Conservation (phyloP, 2,888 invertebrate genomes). For the Rhogogaster chlorosoma region DNA sequence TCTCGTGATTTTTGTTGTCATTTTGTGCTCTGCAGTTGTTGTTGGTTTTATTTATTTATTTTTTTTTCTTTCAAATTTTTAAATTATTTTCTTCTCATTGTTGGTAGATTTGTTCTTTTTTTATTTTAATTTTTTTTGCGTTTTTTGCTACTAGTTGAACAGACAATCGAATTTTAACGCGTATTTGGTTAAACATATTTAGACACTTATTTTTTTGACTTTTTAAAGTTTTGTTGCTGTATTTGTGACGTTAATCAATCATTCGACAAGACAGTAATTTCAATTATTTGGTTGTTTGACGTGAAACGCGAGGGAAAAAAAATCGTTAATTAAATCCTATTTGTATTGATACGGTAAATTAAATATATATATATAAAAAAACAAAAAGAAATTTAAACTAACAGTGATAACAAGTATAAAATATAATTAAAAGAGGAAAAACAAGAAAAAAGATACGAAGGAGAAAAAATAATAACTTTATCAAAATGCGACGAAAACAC, state of each 20-base stretch:
- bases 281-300: neutral
- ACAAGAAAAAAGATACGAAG: neutral
- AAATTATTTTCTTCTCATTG: neutral
- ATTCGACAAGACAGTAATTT: neutral
- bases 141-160: neutral
- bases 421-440: neutral
- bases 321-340: neutral
- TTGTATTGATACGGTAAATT: neutral
- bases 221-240: neutral
- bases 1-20: neutral
- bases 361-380: neutral
- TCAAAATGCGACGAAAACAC: constrained; percentile 48
- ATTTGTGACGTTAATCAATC: neutral
- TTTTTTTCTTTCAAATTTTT: neutral
- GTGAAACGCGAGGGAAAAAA: neutral
- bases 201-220: neutral
- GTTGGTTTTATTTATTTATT: neutral
- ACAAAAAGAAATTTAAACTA: neutral
- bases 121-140: neutral
- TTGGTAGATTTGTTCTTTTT: too few species aligned
- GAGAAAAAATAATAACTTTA: neutral
- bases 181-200: neutral
- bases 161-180: neutral
- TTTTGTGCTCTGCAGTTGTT: constrained; percentile 9
- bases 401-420: neutral